phyloP scores from a whole-genome alignment of 2,113 vertebrate genomes.

The Camarhynchus parvulus region DNA sequence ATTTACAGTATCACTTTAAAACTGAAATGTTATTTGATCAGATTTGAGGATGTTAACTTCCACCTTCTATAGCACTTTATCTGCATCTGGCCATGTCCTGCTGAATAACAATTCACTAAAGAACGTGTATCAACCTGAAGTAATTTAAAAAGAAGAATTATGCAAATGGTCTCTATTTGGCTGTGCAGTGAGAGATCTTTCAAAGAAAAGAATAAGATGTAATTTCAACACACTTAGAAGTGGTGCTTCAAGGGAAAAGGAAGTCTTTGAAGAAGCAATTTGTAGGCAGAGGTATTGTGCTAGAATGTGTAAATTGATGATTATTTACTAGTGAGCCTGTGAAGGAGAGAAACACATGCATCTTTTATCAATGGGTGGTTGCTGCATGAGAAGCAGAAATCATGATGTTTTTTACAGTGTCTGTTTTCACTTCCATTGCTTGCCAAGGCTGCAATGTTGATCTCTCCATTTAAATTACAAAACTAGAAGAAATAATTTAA shows the following conservation, averaged over 20 bases:
- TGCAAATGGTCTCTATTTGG: constrained; percentile 64
- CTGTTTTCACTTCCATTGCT: constrained; percentile 40
- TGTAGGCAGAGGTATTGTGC: constrained; percentile 61
- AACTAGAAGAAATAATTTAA: constrained; percentile 10
- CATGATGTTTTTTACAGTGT: constrained; percentile 9
- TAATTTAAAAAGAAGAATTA: constrained; percentile 60
- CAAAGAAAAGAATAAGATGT: constrained; percentile 72
- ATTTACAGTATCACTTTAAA: constrained; percentile 67
- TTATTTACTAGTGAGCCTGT: constrained; percentile 69
- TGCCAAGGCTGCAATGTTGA: constrained; percentile 21
- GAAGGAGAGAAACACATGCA: constrained; percentile 58
- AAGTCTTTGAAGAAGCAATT: constrained; percentile 71
- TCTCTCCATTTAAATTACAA: constrained; percentile 43
- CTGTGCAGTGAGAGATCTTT: constrained; percentile 46
- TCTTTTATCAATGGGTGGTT: constrained; percentile 44
- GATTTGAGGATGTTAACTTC: constrained; percentile 68
- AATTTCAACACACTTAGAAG: constrained; percentile 64
- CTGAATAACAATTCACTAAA: constrained; percentile 68
- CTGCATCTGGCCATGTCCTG: constrained; percentile 61
- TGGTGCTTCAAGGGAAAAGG: constrained; percentile 52
- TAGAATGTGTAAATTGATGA: constrained; percentile 70
- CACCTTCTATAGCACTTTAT: constrained; percentile 63
- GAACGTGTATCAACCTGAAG: constrained; percentile 50
- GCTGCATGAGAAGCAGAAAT: constrained; percentile 28
- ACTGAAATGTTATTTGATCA: constrained; percentile 61